A percentile compares a stretch with the other conserved stretches of the same genome.
phyloP scores from a whole-genome alignment of 2,113 vertebrate genomes.

The Entosphenus tridentatus region DNA sequence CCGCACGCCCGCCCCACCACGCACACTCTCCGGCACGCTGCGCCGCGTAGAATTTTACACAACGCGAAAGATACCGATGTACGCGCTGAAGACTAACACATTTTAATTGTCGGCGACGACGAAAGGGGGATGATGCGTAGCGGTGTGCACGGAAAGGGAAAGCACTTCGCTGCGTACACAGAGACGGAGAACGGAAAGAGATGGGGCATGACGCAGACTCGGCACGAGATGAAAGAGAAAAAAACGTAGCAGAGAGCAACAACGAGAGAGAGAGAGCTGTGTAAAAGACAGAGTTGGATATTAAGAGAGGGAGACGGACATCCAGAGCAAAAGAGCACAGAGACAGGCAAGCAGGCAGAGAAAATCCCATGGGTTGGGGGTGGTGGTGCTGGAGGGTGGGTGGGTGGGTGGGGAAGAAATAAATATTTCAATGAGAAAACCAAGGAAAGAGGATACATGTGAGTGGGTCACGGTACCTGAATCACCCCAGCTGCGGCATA shows the following conservation, averaged over 20 bases:
- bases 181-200: background rate
- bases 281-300: background rate
- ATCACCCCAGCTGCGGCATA: constrained; percentile 2
- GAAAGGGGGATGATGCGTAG: background rate
- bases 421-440: background rate
- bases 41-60: too few species aligned
- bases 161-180: background rate
- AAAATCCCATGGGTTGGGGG: background rate
- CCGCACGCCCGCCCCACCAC: too few species aligned
- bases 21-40: too few species aligned
- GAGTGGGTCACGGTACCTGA: background rate
- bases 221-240: background rate
- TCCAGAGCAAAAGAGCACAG: background rate
- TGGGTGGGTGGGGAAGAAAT: background rate
- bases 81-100: too few species aligned
- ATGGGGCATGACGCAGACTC: background rate
- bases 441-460: background rate
- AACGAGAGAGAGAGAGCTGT: background rate
- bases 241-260: background rate
- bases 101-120: too few species aligned
- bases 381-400: background rate
- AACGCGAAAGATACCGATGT: too few species aligned
- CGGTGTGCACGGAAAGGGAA: background rate
- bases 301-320: background rate
- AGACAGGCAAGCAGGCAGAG: background rate